Conservation (phyloP, 2,113 vertebrate species). For the Edolisoma coerulescens region DNA sequence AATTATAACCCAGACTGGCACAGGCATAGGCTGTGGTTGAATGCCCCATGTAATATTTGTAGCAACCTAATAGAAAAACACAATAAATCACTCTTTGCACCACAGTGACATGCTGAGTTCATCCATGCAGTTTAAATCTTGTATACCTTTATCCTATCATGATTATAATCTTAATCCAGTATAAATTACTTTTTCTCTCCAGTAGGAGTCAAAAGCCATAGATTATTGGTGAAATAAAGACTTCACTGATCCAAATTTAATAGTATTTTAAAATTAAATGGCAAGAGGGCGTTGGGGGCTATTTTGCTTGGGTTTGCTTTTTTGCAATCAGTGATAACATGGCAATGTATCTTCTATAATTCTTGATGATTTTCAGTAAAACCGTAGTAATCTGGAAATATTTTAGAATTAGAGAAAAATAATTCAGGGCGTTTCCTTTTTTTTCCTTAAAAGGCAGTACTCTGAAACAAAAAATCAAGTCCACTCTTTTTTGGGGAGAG, state of each 20-base stretch:
- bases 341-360: background rate
- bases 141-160: background rate
- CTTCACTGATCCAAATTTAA: background rate
- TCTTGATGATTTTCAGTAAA: background rate
- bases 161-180: background rate
- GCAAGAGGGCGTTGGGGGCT: background rate
- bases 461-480: background rate
- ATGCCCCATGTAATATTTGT: constrained; percentile 90
- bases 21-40: constrained; percentile 75
- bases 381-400: background rate
- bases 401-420: background rate
- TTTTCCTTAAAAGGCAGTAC: background rate
- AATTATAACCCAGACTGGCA: constrained; percentile 93
- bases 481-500: background rate
- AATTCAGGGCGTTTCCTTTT: background rate
- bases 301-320: background rate
- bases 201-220: background rate
- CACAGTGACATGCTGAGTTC: background rate
- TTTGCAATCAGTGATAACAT: background rate
- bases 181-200: background rate
- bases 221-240: background rate
- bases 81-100: background rate
- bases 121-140: background rate
- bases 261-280: background rate
- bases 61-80: constrained; percentile 75